Base-by-base conservation (phyloP, 2,113 vertebrate species). In the Entelurus aequoreus region DNA sequence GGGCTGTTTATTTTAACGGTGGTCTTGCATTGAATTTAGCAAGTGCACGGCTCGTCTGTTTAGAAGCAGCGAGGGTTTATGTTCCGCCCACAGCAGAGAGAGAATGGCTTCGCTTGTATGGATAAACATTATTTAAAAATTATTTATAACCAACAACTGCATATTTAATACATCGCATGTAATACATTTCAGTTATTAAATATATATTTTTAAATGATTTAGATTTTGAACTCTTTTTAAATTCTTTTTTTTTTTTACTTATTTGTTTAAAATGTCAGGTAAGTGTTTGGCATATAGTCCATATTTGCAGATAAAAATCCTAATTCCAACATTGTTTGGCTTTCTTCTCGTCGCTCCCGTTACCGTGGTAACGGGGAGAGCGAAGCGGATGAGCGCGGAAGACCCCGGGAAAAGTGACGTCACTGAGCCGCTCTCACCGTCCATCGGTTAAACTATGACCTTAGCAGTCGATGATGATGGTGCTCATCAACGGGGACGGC, bases 321-420 rank as follows among this genome's bases (percentile, higher is more conserved):
- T 55, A 15, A 36, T 37, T 53, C 58, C 52, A 16, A 12, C 21
- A 61, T 70, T 81, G 79, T 82, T 78, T 57, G 8, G 38, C 14
- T n/a, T 28, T 7, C 6, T 6, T 44, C 37, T 47, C 46, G 19
- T 50, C n/a, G 47, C 60, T 61, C 50, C 28, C 28, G 86, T 83
- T 71, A 66, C 78, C 74, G 4, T 0, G 61, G 68, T 66, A 72
- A 56, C 42, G 48, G 6, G 64, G 3, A 37, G 35, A n/a, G 54
- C 37, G 6, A 68, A 83, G 86, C 86, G 86, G 75, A 85, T 77
- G 76, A 77, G 86, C 86, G 86, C 74, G 86, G 80, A 77, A 77
- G 76, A 77, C 72, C 80, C 85, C 86, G 86, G 80, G 83, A 87
- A 88, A 83, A 51, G 2, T 68, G 71, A 71, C 76, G 76, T 78